These are phyloP conservation scores for Xerus rutilus DNA, from an alignment of 2,797 vertebrate genomes.

Conservation along the genomic window DNA sequence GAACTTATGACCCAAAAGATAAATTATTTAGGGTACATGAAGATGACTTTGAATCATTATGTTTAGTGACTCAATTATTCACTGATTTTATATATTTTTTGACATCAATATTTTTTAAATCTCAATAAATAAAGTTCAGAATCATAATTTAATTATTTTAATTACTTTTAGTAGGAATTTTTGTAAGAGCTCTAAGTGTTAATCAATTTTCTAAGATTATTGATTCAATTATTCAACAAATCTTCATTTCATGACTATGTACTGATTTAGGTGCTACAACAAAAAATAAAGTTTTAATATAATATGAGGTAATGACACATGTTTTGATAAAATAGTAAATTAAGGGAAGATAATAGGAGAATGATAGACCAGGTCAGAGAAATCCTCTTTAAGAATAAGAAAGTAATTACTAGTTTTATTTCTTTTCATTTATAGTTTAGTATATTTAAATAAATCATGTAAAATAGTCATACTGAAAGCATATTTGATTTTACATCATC, in stretches of 20 bases:
- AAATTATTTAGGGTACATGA: not conserved
- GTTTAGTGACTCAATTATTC: not conserved
- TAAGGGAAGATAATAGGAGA: slow-evolving; percentile 8
- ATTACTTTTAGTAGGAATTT: not conserved
- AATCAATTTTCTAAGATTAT: not conserved
- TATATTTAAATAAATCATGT: not conserved
- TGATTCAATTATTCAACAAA: not conserved
- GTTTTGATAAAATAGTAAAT: not conserved
- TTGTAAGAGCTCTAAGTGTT: not conserved
- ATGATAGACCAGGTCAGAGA: not conserved
- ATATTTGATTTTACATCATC: not conserved
- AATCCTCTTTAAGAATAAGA: not conserved
- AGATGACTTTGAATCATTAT: slow-evolving; percentile 27
- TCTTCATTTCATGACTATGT: not conserved
- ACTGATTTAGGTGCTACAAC: not conserved
- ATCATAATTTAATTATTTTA: not conserved
- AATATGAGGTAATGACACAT: not conserved
- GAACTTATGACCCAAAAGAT: not conserved
- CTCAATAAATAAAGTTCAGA: not conserved
- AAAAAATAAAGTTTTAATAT: not conserved
- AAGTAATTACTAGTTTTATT: not conserved
- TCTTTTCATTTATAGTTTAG: not conserved
- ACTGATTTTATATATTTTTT: slow-evolving; percentile 21
- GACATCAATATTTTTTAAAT: not conserved
- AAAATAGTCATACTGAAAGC: not conserved